Conservation (phyloP, 1,140 invertebrate species). For the Cotesia typhae region DNA sequence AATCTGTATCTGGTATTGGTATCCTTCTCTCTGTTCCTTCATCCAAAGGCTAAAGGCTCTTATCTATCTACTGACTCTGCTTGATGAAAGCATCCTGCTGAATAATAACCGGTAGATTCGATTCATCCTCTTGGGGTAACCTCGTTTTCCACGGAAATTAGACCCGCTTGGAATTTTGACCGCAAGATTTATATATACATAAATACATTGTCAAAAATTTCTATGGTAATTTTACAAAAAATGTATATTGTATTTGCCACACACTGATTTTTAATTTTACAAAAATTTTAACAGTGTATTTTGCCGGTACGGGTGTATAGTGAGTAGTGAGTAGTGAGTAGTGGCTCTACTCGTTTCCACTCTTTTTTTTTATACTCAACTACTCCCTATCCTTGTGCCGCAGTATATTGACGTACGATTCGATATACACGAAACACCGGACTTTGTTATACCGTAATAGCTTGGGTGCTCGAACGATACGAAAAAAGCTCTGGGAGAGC, state of each 20-base stretch:
- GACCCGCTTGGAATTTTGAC: too few species aligned
- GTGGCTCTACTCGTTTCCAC: not conserved
- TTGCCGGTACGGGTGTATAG: not conserved
- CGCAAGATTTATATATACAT: too few species aligned
- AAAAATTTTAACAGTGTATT: not conserved
- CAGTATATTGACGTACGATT: constrained; percentile 57
- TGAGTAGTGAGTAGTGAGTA: too few species aligned
- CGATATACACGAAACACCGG: constrained; percentile 56
- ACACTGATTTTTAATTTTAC: not conserved
- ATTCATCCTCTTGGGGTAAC: too few species aligned
- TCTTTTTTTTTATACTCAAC: constrained; percentile 5
- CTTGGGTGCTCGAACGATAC: constrained; percentile 12
- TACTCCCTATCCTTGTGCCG: constrained; percentile 4
- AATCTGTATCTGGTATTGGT: constrained; percentile 27
- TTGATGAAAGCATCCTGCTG: too few species aligned
- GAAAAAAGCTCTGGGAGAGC: constrained; percentile 52
- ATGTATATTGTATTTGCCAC: not conserved
- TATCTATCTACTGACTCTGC: too few species aligned
- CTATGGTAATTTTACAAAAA: not conserved
- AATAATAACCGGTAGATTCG: too few species aligned
- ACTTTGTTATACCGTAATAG: constrained; percentile 63
- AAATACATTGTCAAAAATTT: not conserved
- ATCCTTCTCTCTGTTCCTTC: constrained; percentile 12
- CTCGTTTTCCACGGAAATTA: too few species aligned
- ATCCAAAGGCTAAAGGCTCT: constrained; percentile 1